Conservation (phyloP, 2,797 vertebrate species). For the Myotis pilosus region DNA sequence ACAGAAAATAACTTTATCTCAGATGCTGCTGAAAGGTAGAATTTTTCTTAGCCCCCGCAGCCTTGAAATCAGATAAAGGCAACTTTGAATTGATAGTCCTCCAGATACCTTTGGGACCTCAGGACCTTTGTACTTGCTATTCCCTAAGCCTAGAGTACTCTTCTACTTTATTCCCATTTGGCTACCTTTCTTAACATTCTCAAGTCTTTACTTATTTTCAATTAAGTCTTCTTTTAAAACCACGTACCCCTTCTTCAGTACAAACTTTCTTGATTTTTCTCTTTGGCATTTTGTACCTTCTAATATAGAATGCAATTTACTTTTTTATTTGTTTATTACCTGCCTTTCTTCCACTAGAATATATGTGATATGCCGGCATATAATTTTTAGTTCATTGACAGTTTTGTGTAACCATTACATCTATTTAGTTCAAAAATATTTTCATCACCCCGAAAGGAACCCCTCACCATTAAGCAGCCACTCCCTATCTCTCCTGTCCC, state of each 20-base stretch:
- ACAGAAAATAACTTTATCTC: background rate
- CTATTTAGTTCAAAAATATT: slow-evolving; percentile 36
- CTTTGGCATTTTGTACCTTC: background rate
- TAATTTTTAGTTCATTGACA: background rate
- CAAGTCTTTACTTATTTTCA: slow-evolving; percentile 1
- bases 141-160: background rate
- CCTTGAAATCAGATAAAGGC: background rate
- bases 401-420: background rate
- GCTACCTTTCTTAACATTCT: background rate
- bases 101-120: background rate
- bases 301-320: background rate
- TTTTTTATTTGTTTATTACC: background rate
- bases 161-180: background rate
- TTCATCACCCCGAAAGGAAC: background rate
- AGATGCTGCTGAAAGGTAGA: background rate
- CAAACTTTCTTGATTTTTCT: slow-evolving; percentile 37
- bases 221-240: slow-evolving; percentile 32
- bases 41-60: background rate
- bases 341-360: background rate
- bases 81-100: background rate
- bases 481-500: background rate
- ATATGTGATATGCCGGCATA: background rate
- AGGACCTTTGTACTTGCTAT: background rate
- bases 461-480: background rate
- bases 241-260: background rate